Conservation (phyloP, 2,797 vertebrate species). For the Acanthis flammea region DNA sequence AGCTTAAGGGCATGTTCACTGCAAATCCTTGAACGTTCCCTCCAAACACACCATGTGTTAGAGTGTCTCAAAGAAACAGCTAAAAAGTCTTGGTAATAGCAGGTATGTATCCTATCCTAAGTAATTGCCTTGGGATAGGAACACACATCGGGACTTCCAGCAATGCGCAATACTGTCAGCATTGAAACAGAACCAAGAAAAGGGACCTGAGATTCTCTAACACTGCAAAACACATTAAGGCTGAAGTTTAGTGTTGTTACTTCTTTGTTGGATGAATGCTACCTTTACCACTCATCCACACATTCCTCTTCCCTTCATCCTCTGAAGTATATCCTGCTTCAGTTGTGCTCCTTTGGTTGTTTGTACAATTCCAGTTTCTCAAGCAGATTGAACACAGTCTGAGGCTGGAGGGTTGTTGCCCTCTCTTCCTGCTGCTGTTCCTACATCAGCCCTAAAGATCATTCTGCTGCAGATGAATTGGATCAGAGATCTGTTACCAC, state of each 20-base stretch:
- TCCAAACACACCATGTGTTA: neutral
- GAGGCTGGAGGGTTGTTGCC: neutral
- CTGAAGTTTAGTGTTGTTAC: neutral
- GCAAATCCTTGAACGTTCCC: neutral
- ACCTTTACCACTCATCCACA: neutral
- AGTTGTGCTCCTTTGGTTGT: neutral
- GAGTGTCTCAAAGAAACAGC: neutral
- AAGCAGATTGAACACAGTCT: neutral
- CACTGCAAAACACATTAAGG: neutral
- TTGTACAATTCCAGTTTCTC: neutral
- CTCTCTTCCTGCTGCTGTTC: neutral
- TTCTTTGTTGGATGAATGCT: neutral
- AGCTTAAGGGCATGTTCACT: neutral
- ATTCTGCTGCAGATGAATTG: neutral
- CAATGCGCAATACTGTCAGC: neutral
- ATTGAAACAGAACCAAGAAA: neutral
- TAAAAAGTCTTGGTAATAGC: neutral
- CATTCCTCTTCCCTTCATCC: neutral
- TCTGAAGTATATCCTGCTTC: neutral
- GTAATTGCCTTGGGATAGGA: neutral
- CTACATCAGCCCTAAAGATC: neutral
- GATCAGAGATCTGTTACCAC: neutral
- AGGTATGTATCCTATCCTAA: neutral
- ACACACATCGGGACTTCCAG: rapidly evolving
- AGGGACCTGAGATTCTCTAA: neutral